A percentile compares a stretch with the other conserved stretches of the same genome.
Conservation (phyloP, 2,888 invertebrate genomes). For the Cetonia aurata region DNA sequence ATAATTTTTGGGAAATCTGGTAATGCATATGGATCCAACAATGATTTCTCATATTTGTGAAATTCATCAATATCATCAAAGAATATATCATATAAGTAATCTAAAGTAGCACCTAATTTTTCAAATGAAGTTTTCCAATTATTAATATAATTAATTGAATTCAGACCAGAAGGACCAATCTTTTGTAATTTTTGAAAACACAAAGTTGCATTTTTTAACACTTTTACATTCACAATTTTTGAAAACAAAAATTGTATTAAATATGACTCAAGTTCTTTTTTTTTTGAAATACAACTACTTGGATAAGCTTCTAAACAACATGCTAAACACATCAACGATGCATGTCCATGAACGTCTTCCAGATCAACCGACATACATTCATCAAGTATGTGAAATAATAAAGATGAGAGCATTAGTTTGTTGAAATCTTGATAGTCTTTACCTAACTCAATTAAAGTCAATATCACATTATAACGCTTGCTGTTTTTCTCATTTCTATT, state of each 20-base stretch:
- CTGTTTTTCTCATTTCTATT: neutral
- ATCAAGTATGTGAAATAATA: slow-evolving; percentile 49
- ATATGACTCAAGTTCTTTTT: slow-evolving; percentile 47
- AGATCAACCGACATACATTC: slow-evolving; percentile 43
- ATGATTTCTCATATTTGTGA: slow-evolving; percentile 20
- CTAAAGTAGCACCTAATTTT: slow-evolving; percentile 14
- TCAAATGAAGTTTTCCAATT: slow-evolving; percentile 49
- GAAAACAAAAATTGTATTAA: slow-evolving; percentile 47
- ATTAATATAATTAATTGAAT: slow-evolving; percentile 47
- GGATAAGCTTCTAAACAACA: slow-evolving; percentile 48
- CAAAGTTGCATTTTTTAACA: slow-evolving; percentile 44
- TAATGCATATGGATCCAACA: slow-evolving; percentile 9
- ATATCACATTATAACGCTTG: slow-evolving; percentile 5
- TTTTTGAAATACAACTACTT: slow-evolving; percentile 46
- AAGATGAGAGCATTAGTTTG: slow-evolving; percentile 44
- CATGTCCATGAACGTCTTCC: slow-evolving; percentile 16
- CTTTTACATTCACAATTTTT: slow-evolving; percentile 12
- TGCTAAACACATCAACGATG: slow-evolving; percentile 47
- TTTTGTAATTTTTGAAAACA: slow-evolving; percentile 51
- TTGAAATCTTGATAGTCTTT: slow-evolving; percentile 48
- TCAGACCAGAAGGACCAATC: slow-evolving; percentile 47
- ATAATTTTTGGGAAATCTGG: slow-evolving; percentile 24
- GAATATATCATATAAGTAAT: slow-evolving; percentile 20
- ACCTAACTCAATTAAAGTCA: slow-evolving; percentile 15
- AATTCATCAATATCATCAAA: slow-evolving; percentile 33